Base-by-base conservation (phyloP, 2,113 vertebrate genomes). In the Triplophysa dalaica region DNA sequence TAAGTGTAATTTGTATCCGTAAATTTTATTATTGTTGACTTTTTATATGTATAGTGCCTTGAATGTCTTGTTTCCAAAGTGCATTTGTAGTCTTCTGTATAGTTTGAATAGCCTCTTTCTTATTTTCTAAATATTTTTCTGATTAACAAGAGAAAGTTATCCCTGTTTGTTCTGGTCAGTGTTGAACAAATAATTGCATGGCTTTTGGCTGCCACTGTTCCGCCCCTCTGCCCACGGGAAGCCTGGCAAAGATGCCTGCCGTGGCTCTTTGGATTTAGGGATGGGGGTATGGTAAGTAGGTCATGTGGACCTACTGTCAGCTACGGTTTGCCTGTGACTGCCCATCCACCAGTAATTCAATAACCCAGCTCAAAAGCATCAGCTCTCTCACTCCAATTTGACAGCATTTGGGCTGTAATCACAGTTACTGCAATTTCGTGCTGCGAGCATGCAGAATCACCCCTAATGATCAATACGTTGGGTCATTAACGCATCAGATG, bases 101-200 rank as follows among this genome's bases (percentile, higher is more conserved):
- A 17, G 17, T 50, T 50, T 50, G 12, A 14, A 50, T 50, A 2
- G 11, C 48, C 48, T 13, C 48, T 50, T 50, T 11, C 48, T 13
- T 14, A 50, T 13, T 14, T 50, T 50, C 0, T 5, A 65, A 66
- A 69, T 41, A 62, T 2, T 14, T 69, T 83, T 77, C 69, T 3
- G 66, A 81, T 74, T 11, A 79, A 60, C n/a, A 83, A 77, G 75
- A 50, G 29, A 79, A 63, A 81, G 76, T 84, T 80, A 86, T 87
- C 72, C 65, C 69, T 26, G 10, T 77, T 79, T 56, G 72, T 78
- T 77, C 70, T 77, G 73, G 63, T 70, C 33, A 33, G 72, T 52
- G 72, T 77, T 72, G 54, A 75, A 50, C 79, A 81, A 87, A 84
- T 81, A 84, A 84, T 72, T 81, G 82, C 72, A 79, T 83, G 70